phyloP scores from a whole-genome alignment of 2,113 vertebrate species.

The Hippoglossus stenolepis region DNA sequence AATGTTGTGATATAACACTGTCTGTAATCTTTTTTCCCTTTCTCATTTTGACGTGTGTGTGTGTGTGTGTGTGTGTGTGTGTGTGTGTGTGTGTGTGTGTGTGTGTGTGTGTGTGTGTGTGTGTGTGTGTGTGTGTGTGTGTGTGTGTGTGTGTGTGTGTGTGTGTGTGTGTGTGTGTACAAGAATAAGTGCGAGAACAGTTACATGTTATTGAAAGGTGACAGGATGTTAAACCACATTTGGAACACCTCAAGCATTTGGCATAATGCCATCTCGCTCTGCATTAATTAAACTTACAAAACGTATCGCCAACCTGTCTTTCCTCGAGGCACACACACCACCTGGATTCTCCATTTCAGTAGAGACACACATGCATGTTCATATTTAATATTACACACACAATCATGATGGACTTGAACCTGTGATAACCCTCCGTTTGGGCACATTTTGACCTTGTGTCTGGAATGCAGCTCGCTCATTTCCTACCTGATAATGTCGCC shows the following conservation, averaged over 20 bases:
- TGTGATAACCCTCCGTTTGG: constrained; percentile 26
- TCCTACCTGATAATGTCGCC: constrained; percentile 40
- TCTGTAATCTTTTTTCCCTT: constrained; percentile 23
- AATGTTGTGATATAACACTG: background rate
- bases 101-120: constrained; percentile 8
- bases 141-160: constrained; percentile 12
- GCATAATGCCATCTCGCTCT: constrained; percentile 23
- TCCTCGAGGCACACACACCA: constrained; percentile 38
- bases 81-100: constrained; percentile 19
- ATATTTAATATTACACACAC: constrained; percentile 7
- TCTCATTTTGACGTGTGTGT: constrained; percentile 19
- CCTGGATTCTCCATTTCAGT: constrained; percentile 19
- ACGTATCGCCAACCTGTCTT: constrained; percentile 43
- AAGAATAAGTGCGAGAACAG: constrained; percentile 20
- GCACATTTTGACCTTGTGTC: constrained; percentile 41
- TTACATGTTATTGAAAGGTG: constrained; percentile 56
- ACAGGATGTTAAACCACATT: constrained; percentile 52
- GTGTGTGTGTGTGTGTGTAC: constrained; percentile 25
- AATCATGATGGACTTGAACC: constrained; percentile 28
- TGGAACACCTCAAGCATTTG: constrained; percentile 53
- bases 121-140: constrained; percentile 17
- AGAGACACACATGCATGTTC: background rate
- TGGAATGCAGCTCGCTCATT: constrained; percentile 31
- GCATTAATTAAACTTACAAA: constrained; percentile 66
- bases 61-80: constrained; percentile 31